phyloP scores from a whole-genome alignment of 2,113 vertebrate genomes.

The Steatornis caripensis region DNA sequence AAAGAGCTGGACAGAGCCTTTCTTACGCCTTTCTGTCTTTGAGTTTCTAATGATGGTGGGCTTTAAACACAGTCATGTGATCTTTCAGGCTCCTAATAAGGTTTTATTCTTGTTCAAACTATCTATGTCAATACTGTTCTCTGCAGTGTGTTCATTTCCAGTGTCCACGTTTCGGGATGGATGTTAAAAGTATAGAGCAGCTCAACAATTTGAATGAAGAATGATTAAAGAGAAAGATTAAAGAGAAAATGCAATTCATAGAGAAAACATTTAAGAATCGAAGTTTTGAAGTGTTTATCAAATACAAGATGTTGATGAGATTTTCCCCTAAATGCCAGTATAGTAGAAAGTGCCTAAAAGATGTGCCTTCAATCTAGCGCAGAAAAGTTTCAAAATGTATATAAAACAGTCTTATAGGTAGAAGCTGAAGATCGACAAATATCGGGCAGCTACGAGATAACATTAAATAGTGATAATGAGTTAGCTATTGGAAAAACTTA shows the following conservation, averaged over 20 bases:
- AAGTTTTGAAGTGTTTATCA: slow-evolving; percentile 13
- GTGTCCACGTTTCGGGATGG: background rate
- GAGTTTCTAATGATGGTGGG: background rate
- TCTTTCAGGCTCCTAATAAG: background rate
- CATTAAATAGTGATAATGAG: background rate
- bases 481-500: background rate
- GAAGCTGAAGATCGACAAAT: background rate
- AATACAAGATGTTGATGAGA: background rate
- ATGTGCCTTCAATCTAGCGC: background rate
- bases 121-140: background rate
- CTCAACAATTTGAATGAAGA: background rate
- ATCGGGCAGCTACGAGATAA: background rate
- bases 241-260: background rate
- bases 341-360: background rate
- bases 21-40: background rate
- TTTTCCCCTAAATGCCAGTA: background rate
- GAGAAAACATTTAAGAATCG: background rate
- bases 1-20: background rate
- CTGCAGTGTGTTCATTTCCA: background rate
- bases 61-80: background rate
- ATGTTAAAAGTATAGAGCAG: background rate
- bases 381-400: background rate
- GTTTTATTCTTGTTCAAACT: background rate
- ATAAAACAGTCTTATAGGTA: background rate
- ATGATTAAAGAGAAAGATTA: background rate